Conservation (phyloP, 2,797 vertebrate genomes). For the Naso thynnoides region DNA sequence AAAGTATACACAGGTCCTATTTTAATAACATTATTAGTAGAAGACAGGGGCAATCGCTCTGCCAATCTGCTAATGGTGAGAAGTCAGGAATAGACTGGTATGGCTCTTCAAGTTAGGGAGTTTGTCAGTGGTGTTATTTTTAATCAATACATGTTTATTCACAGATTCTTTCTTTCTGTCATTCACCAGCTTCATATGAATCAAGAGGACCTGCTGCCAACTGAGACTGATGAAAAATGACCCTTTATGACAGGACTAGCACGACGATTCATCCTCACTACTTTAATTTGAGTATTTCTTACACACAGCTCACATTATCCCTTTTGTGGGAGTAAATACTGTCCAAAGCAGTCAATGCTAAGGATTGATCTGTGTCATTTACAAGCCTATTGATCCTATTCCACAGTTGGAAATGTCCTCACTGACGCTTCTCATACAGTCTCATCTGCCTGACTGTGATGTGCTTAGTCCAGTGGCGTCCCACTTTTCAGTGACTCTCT, state of each 20-base stretch:
- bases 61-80: too few relatives aligned
- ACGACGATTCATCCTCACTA: constrained; percentile 41
- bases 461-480: constrained; percentile 25
- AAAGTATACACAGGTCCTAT: too few relatives aligned
- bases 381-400: constrained; percentile 43
- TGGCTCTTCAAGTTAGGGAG: not conserved
- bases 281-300: constrained; percentile 40
- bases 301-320: constrained; percentile 34
- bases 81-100: not conserved
- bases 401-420: constrained; percentile 43
- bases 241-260: not conserved
- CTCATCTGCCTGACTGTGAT: constrained; percentile 9
- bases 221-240: constrained; percentile 17
- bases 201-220: constrained; percentile 5
- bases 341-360: constrained; percentile 42
- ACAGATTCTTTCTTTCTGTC: not conserved
- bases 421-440: constrained; percentile 29
- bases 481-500: constrained; percentile 38
- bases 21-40: too few relatives aligned
- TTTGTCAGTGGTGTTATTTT: not conserved
- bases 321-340: constrained; percentile 25
- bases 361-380: constrained; percentile 51
- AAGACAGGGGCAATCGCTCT: too few relatives aligned
- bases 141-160: not conserved
- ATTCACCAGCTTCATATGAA: not conserved